Conservation (phyloP, 2,113 vertebrate genomes). For the Pica pica region DNA sequence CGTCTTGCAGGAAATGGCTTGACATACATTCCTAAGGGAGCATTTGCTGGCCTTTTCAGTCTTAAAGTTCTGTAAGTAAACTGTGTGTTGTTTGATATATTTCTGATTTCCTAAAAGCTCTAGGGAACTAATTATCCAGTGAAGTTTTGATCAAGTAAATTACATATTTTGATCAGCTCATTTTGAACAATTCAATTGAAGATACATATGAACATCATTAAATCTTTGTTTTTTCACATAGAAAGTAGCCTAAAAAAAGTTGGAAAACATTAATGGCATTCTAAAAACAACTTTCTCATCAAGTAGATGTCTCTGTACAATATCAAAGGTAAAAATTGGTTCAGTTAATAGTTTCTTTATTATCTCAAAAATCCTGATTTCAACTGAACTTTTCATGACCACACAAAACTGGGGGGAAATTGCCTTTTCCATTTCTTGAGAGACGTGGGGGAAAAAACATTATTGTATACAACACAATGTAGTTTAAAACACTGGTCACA, state of each 20-base stretch:
- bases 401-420: neutral
- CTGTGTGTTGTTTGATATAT: slow-evolving; percentile 42
- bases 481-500: neutral
- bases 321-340: slow-evolving; percentile 17
- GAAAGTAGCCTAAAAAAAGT: slow-evolving; percentile 18
- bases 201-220: slow-evolving; percentile 30
- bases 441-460: neutral
- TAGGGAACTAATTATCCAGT: slow-evolving; percentile 57
- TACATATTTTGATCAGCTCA: slow-evolving; percentile 38
- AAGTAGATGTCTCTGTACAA: slow-evolving; percentile 15
- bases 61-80: slow-evolving; percentile 94
- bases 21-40: slow-evolving; percentile 86
- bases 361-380: neutral
- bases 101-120: slow-evolving; percentile 56
- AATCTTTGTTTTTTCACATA: neutral
- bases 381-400: neutral
- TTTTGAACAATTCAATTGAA: neutral
- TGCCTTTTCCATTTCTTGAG: neutral
- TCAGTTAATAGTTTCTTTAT: neutral
- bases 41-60: slow-evolving; percentile 87
- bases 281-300: slow-evolving; percentile 20
- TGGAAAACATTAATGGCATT: slow-evolving; percentile 27
- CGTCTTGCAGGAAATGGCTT: slow-evolving; percentile 92
- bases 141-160: slow-evolving; percentile 36
- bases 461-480: neutral